Evolutionary conservation across 2,888 invertebrate species (phyloP).

Genomic region (Metalampra italica): DNA sequence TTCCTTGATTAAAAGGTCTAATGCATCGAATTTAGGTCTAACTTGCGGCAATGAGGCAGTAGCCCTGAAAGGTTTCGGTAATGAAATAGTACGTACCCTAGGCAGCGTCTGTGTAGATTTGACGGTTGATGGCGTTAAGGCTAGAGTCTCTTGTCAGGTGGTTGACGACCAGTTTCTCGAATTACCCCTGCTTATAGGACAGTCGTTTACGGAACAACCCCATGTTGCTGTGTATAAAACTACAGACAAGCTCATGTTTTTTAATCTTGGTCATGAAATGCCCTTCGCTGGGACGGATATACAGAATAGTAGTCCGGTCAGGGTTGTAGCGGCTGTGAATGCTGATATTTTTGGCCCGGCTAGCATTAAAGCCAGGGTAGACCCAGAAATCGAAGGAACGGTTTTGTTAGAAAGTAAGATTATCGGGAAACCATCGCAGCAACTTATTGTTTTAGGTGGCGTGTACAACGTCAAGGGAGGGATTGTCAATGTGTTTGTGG

Average conservation of each 20-base stretch:
- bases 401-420: conserved; percentile 10
- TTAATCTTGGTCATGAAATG: conserved; percentile 4
- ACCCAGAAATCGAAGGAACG: too few relatives aligned
- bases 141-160: conserved; percentile 12
- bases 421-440: conserved; percentile 13
- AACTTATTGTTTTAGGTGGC: conserved; percentile 13
- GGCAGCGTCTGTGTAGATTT: conserved; percentile 8
- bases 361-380: too few relatives aligned
- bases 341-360: too few relatives aligned
- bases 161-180: conserved; percentile 16
- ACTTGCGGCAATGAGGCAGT: conserved; percentile 3
- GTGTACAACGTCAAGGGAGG: conserved; percentile 10
- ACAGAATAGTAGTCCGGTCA: background rate
- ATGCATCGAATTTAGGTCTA: background rate
- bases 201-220: too few relatives aligned
- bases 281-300: too few relatives aligned
- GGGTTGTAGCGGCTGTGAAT: too few relatives aligned
- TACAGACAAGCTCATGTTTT: conserved; percentile 6
- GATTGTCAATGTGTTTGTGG: conserved; percentile 4
- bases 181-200: conserved; percentile 15
- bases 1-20: conserved; percentile 6
- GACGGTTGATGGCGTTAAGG: conserved; percentile 12
- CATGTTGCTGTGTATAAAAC: too few relatives aligned
- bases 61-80: conserved; percentile 17
- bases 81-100: conserved; percentile 11